Conservation (phyloP, 2,888 invertebrate genomes). For the Theretra japonica region DNA sequence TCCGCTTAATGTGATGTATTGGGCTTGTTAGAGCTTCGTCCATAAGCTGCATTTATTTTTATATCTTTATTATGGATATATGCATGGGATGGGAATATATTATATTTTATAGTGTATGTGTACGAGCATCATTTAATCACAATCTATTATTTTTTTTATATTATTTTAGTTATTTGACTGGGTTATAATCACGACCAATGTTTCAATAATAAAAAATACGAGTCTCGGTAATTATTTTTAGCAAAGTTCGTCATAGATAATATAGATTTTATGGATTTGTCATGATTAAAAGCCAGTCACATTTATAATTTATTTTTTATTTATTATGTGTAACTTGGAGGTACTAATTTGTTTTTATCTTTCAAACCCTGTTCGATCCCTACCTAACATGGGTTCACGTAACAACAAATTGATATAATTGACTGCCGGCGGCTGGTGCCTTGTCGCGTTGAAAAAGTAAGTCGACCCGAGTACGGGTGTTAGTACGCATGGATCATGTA, state of each 20-base stretch:
- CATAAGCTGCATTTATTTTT: constrained; percentile 25
- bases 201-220: no score
- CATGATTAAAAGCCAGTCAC: constrained; percentile 39
- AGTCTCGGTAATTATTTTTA: no score
- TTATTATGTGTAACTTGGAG: constrained; percentile 62
- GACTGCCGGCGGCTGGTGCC: constrained; percentile 67
- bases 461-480: constrained; percentile 61
- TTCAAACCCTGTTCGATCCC: constrained; percentile 74
- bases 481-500: constrained; percentile 55
- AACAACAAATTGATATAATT: constrained; percentile 70
- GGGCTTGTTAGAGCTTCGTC: constrained; percentile 46
- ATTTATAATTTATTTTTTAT: constrained; percentile 38
- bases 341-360: constrained; percentile 82
- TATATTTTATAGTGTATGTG: constrained; percentile 47
- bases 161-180: constrained; percentile 59
- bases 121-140: constrained; percentile 50
- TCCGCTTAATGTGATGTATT: constrained; percentile 50
- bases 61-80: constrained; percentile 36
- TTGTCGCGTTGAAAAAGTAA: constrained; percentile 73
- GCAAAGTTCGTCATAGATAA: no score
- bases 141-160: constrained; percentile 48
- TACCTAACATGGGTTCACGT: constrained; percentile 77
- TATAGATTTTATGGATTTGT: constrained; percentile 29
- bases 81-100: constrained; percentile 55
- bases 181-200: constrained; percentile 49